Conservation (phyloP, 2,888 invertebrate species). For the Melieria omissa region DNA sequence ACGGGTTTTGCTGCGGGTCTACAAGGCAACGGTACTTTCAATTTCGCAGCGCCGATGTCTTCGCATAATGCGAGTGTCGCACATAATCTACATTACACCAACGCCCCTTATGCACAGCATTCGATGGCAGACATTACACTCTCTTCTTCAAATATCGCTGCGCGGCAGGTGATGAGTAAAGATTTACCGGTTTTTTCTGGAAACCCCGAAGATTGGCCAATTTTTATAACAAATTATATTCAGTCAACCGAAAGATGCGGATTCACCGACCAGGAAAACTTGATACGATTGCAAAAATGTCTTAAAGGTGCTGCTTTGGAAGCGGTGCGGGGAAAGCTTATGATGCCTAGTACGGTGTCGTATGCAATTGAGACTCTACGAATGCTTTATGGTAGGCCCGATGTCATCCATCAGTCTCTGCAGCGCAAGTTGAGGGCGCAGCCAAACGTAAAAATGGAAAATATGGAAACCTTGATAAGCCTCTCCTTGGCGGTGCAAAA, state of each 20-base stretch:
- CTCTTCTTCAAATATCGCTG: conserved; percentile 19
- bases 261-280: conserved; percentile 22
- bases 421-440: conserved; percentile 23
- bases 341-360: conserved; percentile 28
- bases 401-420: conserved; percentile 11
- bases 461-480: conserved; percentile 9
- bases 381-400: not conserved
- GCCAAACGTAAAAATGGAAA: conserved; percentile 10
- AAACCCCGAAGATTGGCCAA: conserved; percentile 6
- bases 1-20: no score
- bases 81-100: no score
- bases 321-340: conserved; percentile 26
- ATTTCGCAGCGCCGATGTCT: no score
- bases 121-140: not conserved
- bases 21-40: no score
- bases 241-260: conserved; percentile 10
- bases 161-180: conserved; percentile 7
- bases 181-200: conserved; percentile 3
- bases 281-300: conserved; percentile 13
- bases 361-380: conserved; percentile 23
- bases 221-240: conserved; percentile 11
- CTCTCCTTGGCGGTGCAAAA: conserved; percentile 1
- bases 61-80: no score
- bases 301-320: conserved; percentile 11
- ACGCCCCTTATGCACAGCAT: no score